A percentile compares a stretch with the other conserved stretches of the same genome.
phyloP scores from a whole-genome alignment of 2,797 vertebrate species.

The Galagoides demidoff region DNA sequence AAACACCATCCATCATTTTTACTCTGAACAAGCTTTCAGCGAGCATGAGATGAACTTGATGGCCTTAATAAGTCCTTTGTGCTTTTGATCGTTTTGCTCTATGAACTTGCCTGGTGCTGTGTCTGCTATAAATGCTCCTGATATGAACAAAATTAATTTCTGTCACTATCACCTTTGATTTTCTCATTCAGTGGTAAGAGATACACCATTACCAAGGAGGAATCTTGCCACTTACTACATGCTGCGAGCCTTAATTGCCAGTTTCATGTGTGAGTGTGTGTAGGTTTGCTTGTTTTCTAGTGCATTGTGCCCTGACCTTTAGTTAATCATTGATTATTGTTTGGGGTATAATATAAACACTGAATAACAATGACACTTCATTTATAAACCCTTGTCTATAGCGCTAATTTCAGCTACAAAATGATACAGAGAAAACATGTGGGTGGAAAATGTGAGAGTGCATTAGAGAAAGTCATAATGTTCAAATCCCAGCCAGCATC shows the following conservation, averaged over 20 bases:
- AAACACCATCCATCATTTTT: constrained; percentile 25
- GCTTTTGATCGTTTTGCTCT: not conserved
- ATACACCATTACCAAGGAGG: not conserved
- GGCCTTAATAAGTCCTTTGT: constrained; percentile 44
- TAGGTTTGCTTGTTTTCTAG: not conserved
- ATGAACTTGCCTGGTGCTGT: not conserved
- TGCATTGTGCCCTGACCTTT: constrained; percentile 34
- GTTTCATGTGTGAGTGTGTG: not conserved
- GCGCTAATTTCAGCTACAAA: constrained; percentile 55
- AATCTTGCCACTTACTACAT: not conserved
- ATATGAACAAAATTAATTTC: constrained; percentile 72
- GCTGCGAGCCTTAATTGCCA: constrained; percentile 2
- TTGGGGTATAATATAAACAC: constrained; percentile 30
- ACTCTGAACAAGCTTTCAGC: constrained; percentile 1
- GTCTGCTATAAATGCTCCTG: not conserved
- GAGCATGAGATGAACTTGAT: constrained; percentile 38
- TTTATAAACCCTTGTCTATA: constrained; percentile 51
- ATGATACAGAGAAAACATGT: constrained; percentile 3
- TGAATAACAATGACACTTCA: constrained; percentile 34
- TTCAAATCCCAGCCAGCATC: constrained; percentile 20
- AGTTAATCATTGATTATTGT: constrained; percentile 58
- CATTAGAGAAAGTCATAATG: constrained; percentile 44
- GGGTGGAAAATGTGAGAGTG: not conserved
- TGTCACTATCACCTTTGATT: constrained; percentile 41
- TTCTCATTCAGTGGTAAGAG: constrained; percentile 24